Evolutionary conservation across 2,113 vertebrate species (phyloP), one percentile per base, ranked within the genome.

Genomic region (Colossoma macropomum): DNA sequence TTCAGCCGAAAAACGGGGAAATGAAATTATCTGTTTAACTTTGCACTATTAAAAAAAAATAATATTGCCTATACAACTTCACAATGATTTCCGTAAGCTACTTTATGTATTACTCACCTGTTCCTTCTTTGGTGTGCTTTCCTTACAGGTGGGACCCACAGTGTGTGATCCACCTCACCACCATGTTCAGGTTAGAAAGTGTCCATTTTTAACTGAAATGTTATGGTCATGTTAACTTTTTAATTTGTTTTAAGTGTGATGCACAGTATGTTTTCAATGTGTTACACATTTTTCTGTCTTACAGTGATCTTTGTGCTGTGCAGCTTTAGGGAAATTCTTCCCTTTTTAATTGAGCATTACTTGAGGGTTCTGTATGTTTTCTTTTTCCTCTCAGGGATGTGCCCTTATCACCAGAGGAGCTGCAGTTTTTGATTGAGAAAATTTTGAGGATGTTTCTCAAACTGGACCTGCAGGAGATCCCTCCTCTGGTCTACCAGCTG

Each of bases 401-500:
- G 62, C 96, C 95, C 9, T 79, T 99, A 9, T 96, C 95, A 0
- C 82, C 88, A 83, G 97, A 99, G 77, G 98, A 99, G 86, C 90
- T 98, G 82, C 95, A 96, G 77, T 96, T 97, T 88, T 92, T 99
- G 85, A 92, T 96, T 65, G 95, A 96, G 82, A 99, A 99, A 91
- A 89, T 97, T 17, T 80, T 98, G 84, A 94, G 94, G 56, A 96
- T 97, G 95, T 95, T 99, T 85, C 89, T 90, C 73, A 96, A 96
- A 86, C 87, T 99, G 89, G 96, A 96, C 77, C 93, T 99, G 60
- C 97, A 99, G 87, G 97, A 98, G 91, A 95, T 98, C 38, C 98
- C 98, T 0, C 97, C 98, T 15, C 87, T 99, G 78, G 94, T 99
- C 88, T 99, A 99, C 91, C 98, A 99, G 86, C 94, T 99, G 76